Evolutionary conservation across 2,888 invertebrate genomes (phyloP), one percentile per base, ranked within the genome.

Genomic region (Scrobipalpa costella): DNA sequence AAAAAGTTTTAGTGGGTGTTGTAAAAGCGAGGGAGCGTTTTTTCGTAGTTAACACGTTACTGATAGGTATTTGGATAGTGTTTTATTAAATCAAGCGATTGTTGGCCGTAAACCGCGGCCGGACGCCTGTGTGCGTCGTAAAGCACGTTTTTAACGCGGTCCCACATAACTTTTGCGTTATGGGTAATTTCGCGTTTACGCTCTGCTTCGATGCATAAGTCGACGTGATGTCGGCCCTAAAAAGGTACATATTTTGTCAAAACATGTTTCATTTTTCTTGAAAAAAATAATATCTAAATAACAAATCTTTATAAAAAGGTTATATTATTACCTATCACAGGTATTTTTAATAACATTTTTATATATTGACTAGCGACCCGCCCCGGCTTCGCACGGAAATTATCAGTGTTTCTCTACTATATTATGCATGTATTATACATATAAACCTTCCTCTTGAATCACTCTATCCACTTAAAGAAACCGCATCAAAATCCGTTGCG

Each of bases 1-100:
- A 87, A 87, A 86, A 87, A 85, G 85, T 86, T 88, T 86, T 85
- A 86, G 85, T 83, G 80, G 80, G 80, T 78, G 85, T 79, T 85
- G 83, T 86, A 85, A 86, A 86, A 83, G 78, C 74, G 68, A 77
- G 79, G 79, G 77, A 76, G 71, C 69, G 65, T 73, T 79, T 81
- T 83, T 77, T 73, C 66, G 72, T 78, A 71, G 73, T 78, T 80
- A 80, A 78, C 76, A 77, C 72, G 69, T 70, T 73, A 78, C 76
- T 83, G 84, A 85, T 84, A 80, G 81, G 80, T 78, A 76, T 67
- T 71, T 66, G 72, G 74, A 73, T 73, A 74, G 73, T 75, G 73
- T 75, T 77, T 79, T 79, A 80, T 79, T 79, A 77, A 79, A 75
- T 74, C 71, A 73, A 73, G 71, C 69, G 70, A 73, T 75, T 70